Percentiles rank a stretch among this genome's conserved stretches.
Conservation (phyloP, 2,113 vertebrate genomes). For the Pipa parva region DNA sequence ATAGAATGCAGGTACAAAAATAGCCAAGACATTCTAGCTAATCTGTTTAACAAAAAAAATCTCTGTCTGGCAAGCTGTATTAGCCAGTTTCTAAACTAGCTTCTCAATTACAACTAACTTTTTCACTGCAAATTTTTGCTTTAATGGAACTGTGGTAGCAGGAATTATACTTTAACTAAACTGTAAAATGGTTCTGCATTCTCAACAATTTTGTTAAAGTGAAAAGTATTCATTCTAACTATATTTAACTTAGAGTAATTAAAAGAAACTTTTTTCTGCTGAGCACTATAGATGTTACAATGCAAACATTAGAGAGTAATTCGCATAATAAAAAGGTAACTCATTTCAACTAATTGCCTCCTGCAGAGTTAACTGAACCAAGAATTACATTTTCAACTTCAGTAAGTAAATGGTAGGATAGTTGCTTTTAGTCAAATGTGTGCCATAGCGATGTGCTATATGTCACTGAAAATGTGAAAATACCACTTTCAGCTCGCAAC, state of each 20-base stretch:
- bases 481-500: too few species aligned
- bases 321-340: constrained; percentile 29
- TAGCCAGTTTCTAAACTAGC: too few species aligned
- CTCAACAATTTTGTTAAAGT: not conserved
- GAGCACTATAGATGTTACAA: constrained; percentile 21
- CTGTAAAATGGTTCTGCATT: not conserved
- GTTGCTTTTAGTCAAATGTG: constrained; percentile 19
- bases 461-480: constrained; percentile 16
- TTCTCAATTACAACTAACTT: too few species aligned
- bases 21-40: too few species aligned
- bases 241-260: constrained; percentile 18
- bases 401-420: constrained; percentile 26
- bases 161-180: too few species aligned
- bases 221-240: constrained; percentile 12
- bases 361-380: constrained; percentile 30
- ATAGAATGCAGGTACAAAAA: too few species aligned
- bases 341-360: constrained; percentile 41
- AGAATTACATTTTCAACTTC: constrained; percentile 8
- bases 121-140: too few species aligned
- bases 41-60: too few species aligned
- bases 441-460: constrained; percentile 14
- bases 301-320: constrained; percentile 30
- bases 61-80: too few species aligned
- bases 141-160: too few species aligned
- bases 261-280: constrained; percentile 35